Percentiles rank a stretch among this genome's conserved stretches.
Conservation (phyloP, 1,140 invertebrate genomes). For the Brachystomella parvula region DNA sequence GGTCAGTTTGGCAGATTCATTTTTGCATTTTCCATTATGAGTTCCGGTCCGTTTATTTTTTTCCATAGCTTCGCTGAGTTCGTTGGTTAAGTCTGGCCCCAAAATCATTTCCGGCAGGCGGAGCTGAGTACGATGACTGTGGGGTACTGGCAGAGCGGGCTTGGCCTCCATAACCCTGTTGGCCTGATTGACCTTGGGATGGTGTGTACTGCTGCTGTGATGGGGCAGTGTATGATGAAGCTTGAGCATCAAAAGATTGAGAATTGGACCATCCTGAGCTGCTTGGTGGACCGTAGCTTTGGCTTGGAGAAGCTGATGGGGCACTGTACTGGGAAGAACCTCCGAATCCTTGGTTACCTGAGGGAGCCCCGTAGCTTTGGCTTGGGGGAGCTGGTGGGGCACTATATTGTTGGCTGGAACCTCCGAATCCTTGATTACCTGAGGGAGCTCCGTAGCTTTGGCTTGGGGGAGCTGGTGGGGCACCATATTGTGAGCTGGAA, state of each 20-base stretch:
- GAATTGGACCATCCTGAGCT: background rate
- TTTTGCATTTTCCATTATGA: background rate
- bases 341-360: conserved; percentile 24
- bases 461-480: conserved; percentile 12
- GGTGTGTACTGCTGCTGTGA: background rate
- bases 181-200: too few relatives aligned
- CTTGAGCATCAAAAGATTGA: background rate
- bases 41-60: background rate
- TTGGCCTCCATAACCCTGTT: background rate
- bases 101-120: background rate
- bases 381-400: too few relatives aligned
- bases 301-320: conserved; percentile 1
- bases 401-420: too few relatives aligned
- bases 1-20: background rate
- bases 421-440: background rate
- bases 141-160: background rate
- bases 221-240: background rate
- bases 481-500: conserved; percentile 17
- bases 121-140: background rate
- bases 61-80: background rate
- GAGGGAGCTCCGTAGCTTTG: conserved; percentile 33
- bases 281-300: background rate
- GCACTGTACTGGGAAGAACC: conserved; percentile 24
- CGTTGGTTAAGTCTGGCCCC: background rate
- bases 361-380: background rate